Evolutionary conservation across 1,140 invertebrate species (phyloP).

Genomic region (Brachionus rubens): DNA sequence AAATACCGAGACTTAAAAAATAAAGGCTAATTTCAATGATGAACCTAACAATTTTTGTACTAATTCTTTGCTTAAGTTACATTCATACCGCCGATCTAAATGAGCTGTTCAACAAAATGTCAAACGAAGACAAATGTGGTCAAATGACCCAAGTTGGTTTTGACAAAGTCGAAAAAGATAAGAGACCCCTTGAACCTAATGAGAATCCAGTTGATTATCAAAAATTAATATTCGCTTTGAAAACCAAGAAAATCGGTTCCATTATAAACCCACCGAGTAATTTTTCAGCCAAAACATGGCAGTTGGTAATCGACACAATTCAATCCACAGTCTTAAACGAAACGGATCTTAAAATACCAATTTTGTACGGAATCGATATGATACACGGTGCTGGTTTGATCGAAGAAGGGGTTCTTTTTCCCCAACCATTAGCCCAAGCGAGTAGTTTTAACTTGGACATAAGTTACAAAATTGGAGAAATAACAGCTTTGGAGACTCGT

Average conservation of each 20-base stretch:
- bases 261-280: conserved; percentile 1
- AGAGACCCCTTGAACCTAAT: neutral
- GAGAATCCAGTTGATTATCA: neutral
- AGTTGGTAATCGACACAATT: neutral
- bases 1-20: too few relatives aligned
- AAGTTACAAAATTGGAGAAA: neutral
- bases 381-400: conserved; percentile 30
- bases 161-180: neutral
- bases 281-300: conserved; percentile 1
- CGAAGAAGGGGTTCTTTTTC: conserved; percentile 18
- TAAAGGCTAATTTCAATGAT: too few relatives aligned
- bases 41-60: too few relatives aligned
- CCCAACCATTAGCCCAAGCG: neutral
- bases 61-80: too few relatives aligned
- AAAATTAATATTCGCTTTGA: neutral
- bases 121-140: conserved; percentile 34
- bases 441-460: conserved; percentile 8
- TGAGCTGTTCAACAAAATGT: too few relatives aligned
- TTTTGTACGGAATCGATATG: neutral
- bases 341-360: neutral
- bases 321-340: neutral
- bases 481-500: conserved; percentile 3
- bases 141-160: conserved; percentile 37
- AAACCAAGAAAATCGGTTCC: neutral
- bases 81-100: too few relatives aligned